Percentiles rank a stretch among this genome's conserved stretches.
Evolutionary conservation across 2,797 vertebrate species (phyloP).

Genomic region (Gymnodraco acuticeps): DNA sequence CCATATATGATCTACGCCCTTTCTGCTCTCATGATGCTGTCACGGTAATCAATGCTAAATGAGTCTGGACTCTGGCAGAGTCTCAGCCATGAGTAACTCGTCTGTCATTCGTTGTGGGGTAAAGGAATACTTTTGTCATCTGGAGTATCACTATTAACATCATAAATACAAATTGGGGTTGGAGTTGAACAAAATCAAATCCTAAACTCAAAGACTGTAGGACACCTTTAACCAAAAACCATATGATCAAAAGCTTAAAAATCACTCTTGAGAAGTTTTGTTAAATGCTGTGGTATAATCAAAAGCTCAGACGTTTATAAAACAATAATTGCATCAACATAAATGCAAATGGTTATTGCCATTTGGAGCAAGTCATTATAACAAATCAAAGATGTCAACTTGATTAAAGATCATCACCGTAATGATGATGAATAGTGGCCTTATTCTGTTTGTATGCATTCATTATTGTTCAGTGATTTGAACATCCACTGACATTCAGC

Average conservation of each 20-base stretch:
- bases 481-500: conserved; percentile 6
- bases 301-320: neutral
- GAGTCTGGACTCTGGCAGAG: neutral
- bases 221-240: neutral
- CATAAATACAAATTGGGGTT: too few relatives aligned
- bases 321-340: neutral
- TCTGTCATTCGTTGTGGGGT: too few relatives aligned
- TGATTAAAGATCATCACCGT: conserved; percentile 13
- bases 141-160: neutral
- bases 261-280: too few relatives aligned
- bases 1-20: conserved; percentile 38
- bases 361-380: neutral
- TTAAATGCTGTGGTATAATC: neutral
- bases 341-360: neutral
- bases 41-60: conserved; percentile 20
- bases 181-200: too few relatives aligned
- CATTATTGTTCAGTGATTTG: neutral
- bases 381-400: conserved; percentile 5
- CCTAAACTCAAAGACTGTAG: neutral
- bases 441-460: neutral
- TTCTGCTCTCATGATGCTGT: conserved; percentile 34
- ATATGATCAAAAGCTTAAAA: neutral
- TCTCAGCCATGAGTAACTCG: too few relatives aligned
- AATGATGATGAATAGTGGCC: conserved; percentile 8
- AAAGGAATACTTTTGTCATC: neutral